Percentiles rank a stretch among this genome's conserved stretches.
phyloP scores from a whole-genome alignment of 2,888 invertebrate species.

The Graphium colonna region DNA sequence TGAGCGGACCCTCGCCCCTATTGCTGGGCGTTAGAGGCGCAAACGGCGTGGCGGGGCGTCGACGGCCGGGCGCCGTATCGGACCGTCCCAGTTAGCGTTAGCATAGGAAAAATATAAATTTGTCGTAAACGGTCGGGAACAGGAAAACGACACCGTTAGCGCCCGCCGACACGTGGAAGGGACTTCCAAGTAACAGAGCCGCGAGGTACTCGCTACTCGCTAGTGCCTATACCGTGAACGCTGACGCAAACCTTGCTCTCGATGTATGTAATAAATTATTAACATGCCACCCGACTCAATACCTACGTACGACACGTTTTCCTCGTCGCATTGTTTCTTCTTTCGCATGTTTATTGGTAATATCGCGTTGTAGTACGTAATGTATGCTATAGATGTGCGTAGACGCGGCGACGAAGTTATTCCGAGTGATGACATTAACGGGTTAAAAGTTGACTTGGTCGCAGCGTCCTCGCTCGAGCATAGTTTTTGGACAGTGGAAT shows the following conservation, averaged over 20 bases:
- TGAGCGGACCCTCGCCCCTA: slow-evolving; percentile 4
- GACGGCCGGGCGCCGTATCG: not conserved
- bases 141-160: slow-evolving; percentile 54
- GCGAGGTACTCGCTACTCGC: slow-evolving; percentile 30
- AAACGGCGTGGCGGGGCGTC: slow-evolving; percentile 3
- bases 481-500: no score
- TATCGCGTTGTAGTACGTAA: no score
- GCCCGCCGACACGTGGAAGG: slow-evolving; percentile 52
- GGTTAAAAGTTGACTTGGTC: no score
- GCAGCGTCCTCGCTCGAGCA: no score
- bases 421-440: no score
- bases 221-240: slow-evolving; percentile 38
- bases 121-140: slow-evolving; percentile 46
- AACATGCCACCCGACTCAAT: slow-evolving; percentile 40
- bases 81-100: slow-evolving; percentile 25
- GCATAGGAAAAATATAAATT: slow-evolving; percentile 45
- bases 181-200: slow-evolving; percentile 50
- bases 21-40: slow-evolving; percentile 2
- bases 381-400: no score
- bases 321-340: slow-evolving; percentile 33
- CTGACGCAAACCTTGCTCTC: slow-evolving; percentile 33
- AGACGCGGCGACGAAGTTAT: no score
- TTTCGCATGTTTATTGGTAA: not conserved
- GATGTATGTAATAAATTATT: slow-evolving; percentile 36
- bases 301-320: slow-evolving; percentile 41